Conservation (phyloP, 2,888 invertebrate species). For the Monopis laevigella region DNA sequence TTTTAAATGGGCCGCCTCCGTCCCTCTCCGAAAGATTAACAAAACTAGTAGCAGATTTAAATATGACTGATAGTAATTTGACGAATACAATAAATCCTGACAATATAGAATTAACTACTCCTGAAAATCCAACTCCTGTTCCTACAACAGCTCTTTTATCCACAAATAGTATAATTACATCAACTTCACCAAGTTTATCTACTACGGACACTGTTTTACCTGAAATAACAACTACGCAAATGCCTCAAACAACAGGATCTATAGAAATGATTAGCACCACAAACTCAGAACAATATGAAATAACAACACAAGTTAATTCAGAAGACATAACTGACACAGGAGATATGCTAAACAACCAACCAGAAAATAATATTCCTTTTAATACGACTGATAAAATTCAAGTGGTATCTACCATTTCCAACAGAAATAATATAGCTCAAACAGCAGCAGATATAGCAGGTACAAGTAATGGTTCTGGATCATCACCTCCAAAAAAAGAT, state of each 20-base stretch:
- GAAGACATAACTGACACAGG: background rate
- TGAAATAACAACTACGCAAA: background rate
- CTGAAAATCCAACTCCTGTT: slow-evolving; percentile 1
- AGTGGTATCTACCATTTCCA: slow-evolving; percentile 28
- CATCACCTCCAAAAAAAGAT: slow-evolving; percentile 68
- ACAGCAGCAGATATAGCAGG: slow-evolving; percentile 18
- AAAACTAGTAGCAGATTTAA: slow-evolving; percentile 3
- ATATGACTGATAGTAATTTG: slow-evolving; percentile 26
- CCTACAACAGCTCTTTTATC: too few species aligned
- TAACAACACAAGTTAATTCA: background rate
- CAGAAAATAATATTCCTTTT: slow-evolving; percentile 25
- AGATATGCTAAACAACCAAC: slow-evolving; percentile 19
- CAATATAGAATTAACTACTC: too few species aligned
- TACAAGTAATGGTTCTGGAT: slow-evolving; percentile 16
- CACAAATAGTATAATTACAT: background rate
- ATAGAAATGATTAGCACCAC: background rate
- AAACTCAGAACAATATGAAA: background rate
- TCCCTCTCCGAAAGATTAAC: slow-evolving; percentile 41
- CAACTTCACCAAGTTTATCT: background rate
- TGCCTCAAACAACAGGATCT: background rate
- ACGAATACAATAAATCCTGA: slow-evolving; percentile 28
- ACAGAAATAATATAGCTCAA: too few species aligned
- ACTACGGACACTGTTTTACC: background rate
- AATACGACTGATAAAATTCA: slow-evolving; percentile 24
- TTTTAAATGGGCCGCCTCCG: background rate